A percentile compares a stretch with the other conserved stretches of the same genome.
Evolutionary conservation across 2,797 vertebrate genomes (phyloP).

Genomic region (Podarcis lilfordi): DNA sequence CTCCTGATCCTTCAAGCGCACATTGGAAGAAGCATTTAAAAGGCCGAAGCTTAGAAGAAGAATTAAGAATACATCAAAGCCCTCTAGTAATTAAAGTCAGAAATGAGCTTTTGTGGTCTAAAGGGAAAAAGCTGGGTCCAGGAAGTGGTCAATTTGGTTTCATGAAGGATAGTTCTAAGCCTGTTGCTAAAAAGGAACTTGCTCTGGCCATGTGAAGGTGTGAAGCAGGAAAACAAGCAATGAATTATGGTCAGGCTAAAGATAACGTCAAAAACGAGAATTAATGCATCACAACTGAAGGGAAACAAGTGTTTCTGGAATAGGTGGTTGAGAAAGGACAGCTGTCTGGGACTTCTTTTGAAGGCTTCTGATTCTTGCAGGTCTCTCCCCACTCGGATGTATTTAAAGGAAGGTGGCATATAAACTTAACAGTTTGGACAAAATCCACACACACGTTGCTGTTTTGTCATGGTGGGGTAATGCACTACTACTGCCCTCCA

Average conservation of each 20-base stretch:
- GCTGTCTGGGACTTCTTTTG: neutral
- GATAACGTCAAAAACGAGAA: slow-evolving; percentile 52
- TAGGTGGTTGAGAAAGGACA: neutral
- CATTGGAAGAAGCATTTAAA: slow-evolving; percentile 56
- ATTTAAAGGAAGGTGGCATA: neutral
- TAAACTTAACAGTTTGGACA: neutral
- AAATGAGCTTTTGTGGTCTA: neutral
- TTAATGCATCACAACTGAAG: neutral
- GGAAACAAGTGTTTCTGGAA: slow-evolving; percentile 12
- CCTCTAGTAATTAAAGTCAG: slow-evolving; percentile 38
- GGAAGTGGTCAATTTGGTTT: slow-evolving; percentile 51
- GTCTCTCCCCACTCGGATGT: neutral
- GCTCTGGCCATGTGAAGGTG: slow-evolving; percentile 46
- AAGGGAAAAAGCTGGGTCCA: slow-evolving; percentile 32
- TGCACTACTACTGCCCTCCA: neutral
- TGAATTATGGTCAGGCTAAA: slow-evolving; percentile 34
- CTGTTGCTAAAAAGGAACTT: slow-evolving; percentile 49
- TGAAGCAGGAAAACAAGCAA: slow-evolving; percentile 29
- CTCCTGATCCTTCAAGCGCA: neutral
- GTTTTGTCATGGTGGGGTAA: neutral
- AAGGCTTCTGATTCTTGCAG: neutral
- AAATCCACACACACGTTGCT: neutral
- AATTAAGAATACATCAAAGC: slow-evolving; percentile 40
- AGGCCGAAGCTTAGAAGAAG: slow-evolving; percentile 32
- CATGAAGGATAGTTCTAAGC: slow-evolving; percentile 17